Percentiles rank a stretch among this genome's conserved stretches.
phyloP scores from a whole-genome alignment of 2,797 vertebrate species.

The Austrolebias charrua region DNA sequence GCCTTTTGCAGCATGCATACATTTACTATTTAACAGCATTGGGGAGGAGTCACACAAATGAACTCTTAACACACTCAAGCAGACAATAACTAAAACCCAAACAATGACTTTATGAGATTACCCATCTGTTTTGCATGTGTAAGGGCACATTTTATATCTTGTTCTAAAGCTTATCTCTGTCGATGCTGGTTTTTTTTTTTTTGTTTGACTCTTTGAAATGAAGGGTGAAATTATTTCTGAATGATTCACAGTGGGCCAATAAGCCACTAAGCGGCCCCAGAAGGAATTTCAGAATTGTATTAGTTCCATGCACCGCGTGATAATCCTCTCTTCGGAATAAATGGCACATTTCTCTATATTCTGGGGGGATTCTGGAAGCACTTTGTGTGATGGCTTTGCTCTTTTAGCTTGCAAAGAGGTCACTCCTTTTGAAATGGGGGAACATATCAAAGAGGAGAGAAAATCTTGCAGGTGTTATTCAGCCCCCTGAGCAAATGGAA shows the following conservation, averaged over 20 bases:
- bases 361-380: conserved; percentile 54
- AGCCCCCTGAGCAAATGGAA: conserved; percentile 58
- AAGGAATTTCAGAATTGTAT: conserved; percentile 70
- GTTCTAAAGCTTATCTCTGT: conserved; percentile 40
- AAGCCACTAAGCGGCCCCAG: conserved; percentile 64
- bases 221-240: conserved; percentile 58
- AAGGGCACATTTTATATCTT: conserved; percentile 45
- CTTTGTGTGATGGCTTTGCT: conserved; percentile 67
- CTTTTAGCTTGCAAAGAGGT: conserved; percentile 71
- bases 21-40: background rate
- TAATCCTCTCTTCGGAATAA: conserved; percentile 74
- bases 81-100: conserved; percentile 30
- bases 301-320: conserved; percentile 72
- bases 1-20: background rate
- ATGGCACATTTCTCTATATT: conserved; percentile 72
- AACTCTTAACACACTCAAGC: conserved; percentile 12
- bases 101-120: conserved; percentile 37
- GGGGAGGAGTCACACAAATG: background rate
- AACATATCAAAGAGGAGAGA: conserved; percentile 22
- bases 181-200: conserved; percentile 34
- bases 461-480: conserved; percentile 52
- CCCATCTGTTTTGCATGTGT: conserved; percentile 11
- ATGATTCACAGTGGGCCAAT: conserved; percentile 60
- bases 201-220: conserved; percentile 53
- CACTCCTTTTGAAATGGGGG: conserved; percentile 52